Evolutionary conservation across 92 coral and sea anemone genomes (phyloP), one percentile per base, ranked within the genome.

Genomic region (Phenganax subtilis): DNA sequence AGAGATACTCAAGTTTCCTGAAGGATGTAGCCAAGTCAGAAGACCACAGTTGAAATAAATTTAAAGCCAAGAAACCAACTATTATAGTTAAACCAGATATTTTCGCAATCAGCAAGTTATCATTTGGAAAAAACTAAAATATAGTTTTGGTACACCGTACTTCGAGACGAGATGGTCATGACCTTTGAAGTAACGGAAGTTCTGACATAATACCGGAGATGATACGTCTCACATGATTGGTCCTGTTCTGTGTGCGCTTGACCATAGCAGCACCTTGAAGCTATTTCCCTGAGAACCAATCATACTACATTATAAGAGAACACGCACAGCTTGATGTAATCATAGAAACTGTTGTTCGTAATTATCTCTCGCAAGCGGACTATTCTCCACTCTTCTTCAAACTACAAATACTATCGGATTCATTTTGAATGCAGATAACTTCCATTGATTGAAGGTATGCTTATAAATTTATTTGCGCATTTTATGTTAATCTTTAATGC

Each of bases 171-270:
- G 17, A 31, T 67, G 10, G 51, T 27, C 71, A 64, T 54, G 52
- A 55, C 55, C 27, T 52, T 29, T 53, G n/a, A 20, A 64, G 29
- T 64, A 16, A 3, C 83, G 83, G 83, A 79, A 79, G 83, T 65
- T 60, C 53, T 79, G 65, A 63, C 47, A 79, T 79, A 30, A n/a
- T 79, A 60, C 68, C 74, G 52, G 83, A 68, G 56, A 68, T 25
- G 67, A 79, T 79, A n/a, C 30, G 74, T 79, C 83, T 79, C 83
- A 79, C 20, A 52, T 79, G 83, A 79, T 30, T 10, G 72, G n/a
- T 64, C 30, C 74, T 52, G 83, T 60, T 62, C 74, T 74, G 51
- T 29, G 60, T 79, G 69, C 51, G 74, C 30, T 62, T 79, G 83
- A 79, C 62, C 59, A 52, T 30, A 60, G 16, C 28, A 79, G 68